phyloP scores from a whole-genome alignment of 2,888 invertebrate species.

The Allygus modestus region DNA sequence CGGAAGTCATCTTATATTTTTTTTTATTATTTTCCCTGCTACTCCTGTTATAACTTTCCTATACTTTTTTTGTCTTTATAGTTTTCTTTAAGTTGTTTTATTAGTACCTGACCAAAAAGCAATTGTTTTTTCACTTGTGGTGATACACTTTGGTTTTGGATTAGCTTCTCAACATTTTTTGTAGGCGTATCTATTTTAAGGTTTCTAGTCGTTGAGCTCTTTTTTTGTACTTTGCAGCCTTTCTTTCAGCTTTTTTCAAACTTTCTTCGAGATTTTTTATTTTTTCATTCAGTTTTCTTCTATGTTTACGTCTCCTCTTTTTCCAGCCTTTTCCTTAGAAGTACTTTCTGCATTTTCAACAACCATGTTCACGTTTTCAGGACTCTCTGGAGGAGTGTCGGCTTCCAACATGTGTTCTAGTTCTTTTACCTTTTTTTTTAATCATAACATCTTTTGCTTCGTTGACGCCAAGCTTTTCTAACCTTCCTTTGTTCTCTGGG shows the following conservation, averaged over 20 bases:
- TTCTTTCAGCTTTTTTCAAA: constrained; percentile 55
- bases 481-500: constrained; percentile 55
- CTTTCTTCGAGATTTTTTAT: constrained; percentile 57
- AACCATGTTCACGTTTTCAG: constrained; percentile 50
- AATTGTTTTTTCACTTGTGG: constrained; percentile 60
- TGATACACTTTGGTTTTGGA: constrained; percentile 56
- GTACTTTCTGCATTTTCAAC: constrained; percentile 24
- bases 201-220: constrained; percentile 49
- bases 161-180: constrained; percentile 59
- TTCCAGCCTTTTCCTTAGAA: constrained; percentile 49
- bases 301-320: constrained; percentile 51
- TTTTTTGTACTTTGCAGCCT: constrained; percentile 58
- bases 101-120: constrained; percentile 59
- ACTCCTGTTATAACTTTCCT: constrained; percentile 35
- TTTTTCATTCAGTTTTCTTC: constrained; percentile 45
- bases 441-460: constrained; percentile 48
- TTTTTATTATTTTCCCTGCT: constrained; percentile 62
- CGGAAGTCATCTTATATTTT: constrained; percentile 60
- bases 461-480: constrained; percentile 55
- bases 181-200: constrained; percentile 54
- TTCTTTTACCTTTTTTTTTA: constrained; percentile 57
- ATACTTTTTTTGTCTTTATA: constrained; percentile 56
- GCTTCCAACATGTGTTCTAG: constrained; percentile 51
- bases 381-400: constrained; percentile 58
- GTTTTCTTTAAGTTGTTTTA: constrained; percentile 59